These are phyloP conservation scores for Amphipyra tragopoginis DNA, from an alignment of 2,888 invertebrate species.

Conservation along the genomic window DNA sequence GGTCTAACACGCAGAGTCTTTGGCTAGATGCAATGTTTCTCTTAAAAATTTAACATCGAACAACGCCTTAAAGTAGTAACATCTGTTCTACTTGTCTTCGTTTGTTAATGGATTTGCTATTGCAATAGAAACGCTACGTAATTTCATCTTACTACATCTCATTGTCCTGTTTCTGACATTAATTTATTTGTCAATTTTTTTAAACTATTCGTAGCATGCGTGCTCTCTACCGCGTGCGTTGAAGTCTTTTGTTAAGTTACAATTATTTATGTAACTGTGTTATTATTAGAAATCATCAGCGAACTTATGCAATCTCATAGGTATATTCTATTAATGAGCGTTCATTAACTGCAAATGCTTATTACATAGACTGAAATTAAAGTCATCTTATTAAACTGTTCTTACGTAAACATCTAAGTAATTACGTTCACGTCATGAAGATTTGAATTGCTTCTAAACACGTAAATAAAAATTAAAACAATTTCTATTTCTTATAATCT, in stretches of 20 bases:
- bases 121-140: neutral
- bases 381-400: slow-evolving; percentile 44
- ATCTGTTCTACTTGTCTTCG: neutral
- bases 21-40: neutral
- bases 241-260: slow-evolving; percentile 76
- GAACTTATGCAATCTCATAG: slow-evolving; percentile 19
- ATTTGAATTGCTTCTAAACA: slow-evolving; percentile 24
- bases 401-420: slow-evolving; percentile 53
- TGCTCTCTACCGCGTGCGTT: slow-evolving; percentile 68
- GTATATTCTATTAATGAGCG: slow-evolving; percentile 26
- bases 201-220: slow-evolving; percentile 32
- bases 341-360: slow-evolving; percentile 35
- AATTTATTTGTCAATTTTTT: neutral
- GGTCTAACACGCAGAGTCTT: neutral
- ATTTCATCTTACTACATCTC: neutral
- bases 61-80: neutral
- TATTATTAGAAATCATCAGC: slow-evolving; percentile 19
- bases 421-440: slow-evolving; percentile 38
- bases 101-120: neutral
- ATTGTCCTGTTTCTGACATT: too few relatives aligned
- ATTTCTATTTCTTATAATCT: slow-evolving; percentile 38
- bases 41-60: neutral
- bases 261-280: slow-evolving; percentile 31
- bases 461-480: slow-evolving; percentile 24
- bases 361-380: slow-evolving; percentile 43